Evolutionary conservation across 2,888 invertebrate genomes (phyloP), one percentile per base, ranked within the genome.

Genomic region (Pardosa pseudoannulata): DNA sequence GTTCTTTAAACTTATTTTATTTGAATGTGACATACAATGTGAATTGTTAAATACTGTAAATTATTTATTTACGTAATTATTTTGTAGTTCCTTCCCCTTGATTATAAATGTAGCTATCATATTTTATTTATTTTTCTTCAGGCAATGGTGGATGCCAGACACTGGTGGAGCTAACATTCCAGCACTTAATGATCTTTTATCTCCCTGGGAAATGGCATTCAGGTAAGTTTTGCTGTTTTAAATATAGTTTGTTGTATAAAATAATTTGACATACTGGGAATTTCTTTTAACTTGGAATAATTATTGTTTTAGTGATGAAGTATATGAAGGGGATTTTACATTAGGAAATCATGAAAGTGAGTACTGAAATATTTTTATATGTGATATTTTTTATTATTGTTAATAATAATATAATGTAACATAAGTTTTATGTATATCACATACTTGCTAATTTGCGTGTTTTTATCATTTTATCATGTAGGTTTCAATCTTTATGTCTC

Each of bases 151-250:
- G 97, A 95, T 96, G 93, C 97, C 97, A 0, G 96, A 97, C 91
- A 95, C 94, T 0, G 95, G 95, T 1, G 98, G 98, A 0, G 94
- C 97, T 0, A 99, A 98, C 92, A 94, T 98, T 68, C 98, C 98
- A 0, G 98, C 98, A 0, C 91, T 98, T 46, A 99, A 99, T 91
- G 97, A 97, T 90, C 93, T 98, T 13, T 92, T 98, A 0, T 91
- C 95, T 92, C 94, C 95, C 1, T 96, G 97, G 94, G 96, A 95
- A 90, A 95, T 98, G 90, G 96, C 96, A 13, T 94, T 98, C 89
- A 95, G 96, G 0, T 96, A 96, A 91, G 93, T 94, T 83, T 95
- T 95, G 89, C 0, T 88, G 87, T 46, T n/a, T 32, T n/a, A 7
- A n/a, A 0, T 46, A 13, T 46, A 11, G 1, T 32, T 56, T 73